Evolutionary conservation across 2,797 vertebrate genomes (phyloP).

Genomic region (Hipposideros larvatus): DNA sequence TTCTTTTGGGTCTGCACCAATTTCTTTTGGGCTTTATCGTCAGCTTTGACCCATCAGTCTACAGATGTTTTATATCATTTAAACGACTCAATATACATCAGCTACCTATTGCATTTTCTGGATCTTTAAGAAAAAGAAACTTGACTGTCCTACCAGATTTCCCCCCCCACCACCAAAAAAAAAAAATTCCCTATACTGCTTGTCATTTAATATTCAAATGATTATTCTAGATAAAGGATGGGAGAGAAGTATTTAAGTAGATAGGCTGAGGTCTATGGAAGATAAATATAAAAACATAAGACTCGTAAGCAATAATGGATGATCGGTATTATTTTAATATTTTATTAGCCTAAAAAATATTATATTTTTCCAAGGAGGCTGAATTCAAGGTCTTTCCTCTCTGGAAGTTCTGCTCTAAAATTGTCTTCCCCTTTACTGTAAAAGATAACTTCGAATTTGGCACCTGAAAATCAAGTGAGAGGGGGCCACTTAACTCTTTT

Average conservation of each 20-base stretch:
- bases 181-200: neutral
- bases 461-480: neutral
- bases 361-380: neutral
- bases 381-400: neutral
- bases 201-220: constrained; percentile 2
- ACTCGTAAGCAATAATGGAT: neutral
- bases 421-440: neutral
- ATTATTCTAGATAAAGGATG: neutral
- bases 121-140: constrained; percentile 22
- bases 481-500: neutral
- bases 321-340: neutral
- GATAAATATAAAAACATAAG: neutral
- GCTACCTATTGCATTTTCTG: neutral
- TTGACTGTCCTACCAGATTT: neutral
- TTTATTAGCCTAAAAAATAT: neutral
- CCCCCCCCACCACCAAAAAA: fast-evolving
- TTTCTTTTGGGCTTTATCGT: neutral
- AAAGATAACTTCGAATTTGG: neutral
- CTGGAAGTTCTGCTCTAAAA: neutral
- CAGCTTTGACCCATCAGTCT: neutral
- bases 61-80: neutral
- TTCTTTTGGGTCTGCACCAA: neutral
- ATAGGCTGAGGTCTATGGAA: neutral
- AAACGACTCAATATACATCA: neutral
- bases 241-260: neutral